A percentile compares a stretch with the other conserved stretches of the same genome.
phyloP scores from a whole-genome alignment of 2,113 vertebrate genomes.

The Diadophis punctatus region DNA sequence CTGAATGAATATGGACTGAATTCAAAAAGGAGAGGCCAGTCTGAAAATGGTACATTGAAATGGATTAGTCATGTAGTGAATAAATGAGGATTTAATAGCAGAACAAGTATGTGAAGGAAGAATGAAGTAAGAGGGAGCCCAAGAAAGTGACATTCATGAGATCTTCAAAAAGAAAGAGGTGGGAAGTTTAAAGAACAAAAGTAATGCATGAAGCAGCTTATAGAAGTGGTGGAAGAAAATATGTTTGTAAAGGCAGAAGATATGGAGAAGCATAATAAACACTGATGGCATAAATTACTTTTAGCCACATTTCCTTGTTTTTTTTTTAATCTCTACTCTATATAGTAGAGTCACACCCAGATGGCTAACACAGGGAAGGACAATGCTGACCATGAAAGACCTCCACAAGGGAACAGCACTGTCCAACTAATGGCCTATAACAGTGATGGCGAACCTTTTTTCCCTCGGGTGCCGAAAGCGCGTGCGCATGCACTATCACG shows the following conservation, averaged over 20 bases:
- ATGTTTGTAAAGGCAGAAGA: not conserved
- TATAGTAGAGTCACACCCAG: not conserved
- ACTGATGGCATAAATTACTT: not conserved
- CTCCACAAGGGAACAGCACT: not conserved
- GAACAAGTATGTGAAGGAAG: not conserved
- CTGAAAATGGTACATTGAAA: not conserved
- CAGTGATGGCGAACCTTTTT: too few species aligned
- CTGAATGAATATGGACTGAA: not conserved
- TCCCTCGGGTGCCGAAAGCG: too few species aligned
- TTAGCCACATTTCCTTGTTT: not conserved
- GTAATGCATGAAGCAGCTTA: not conserved
- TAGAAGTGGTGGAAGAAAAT: not conserved
- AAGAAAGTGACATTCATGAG: not conserved
- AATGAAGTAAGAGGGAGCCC: not conserved
- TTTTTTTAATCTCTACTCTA: not conserved
- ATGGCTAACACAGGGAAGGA: not conserved
- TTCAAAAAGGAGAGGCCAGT: not conserved
- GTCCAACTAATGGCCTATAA: not conserved
- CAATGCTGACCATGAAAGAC: not conserved
- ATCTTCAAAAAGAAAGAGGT: not conserved
- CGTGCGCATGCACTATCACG: too few species aligned
- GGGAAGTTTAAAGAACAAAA: too few species aligned
- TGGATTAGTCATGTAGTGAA: not conserved
- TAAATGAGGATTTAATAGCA: not conserved
- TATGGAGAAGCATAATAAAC: not conserved